Evolutionary conservation across 2,888 invertebrate species (phyloP).

Genomic region (Lucinisca nassula): DNA sequence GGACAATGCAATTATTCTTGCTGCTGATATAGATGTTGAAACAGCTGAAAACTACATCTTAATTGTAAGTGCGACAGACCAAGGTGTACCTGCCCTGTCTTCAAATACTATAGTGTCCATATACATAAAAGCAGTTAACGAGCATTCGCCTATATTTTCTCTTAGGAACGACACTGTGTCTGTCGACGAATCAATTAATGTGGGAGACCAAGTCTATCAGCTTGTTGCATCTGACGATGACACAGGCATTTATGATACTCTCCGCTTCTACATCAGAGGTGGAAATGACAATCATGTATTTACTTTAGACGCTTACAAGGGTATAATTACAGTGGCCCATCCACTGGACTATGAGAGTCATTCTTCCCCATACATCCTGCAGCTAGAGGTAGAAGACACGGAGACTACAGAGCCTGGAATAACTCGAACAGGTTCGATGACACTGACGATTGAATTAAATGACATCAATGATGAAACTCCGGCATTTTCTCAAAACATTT

Average conservation of each 20-base stretch:
- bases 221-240: conserved; percentile 77
- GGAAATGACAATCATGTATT: conserved; percentile 64
- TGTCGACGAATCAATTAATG: conserved; percentile 70
- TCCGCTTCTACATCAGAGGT: conserved; percentile 58
- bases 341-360: conserved; percentile 80
- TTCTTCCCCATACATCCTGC: conserved; percentile 62
- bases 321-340: conserved; percentile 75
- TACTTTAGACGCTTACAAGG: conserved; percentile 69
- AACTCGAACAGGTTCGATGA: conserved; percentile 58
- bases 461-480: conserved; percentile 79
- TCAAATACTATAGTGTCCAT: conserved; percentile 72
- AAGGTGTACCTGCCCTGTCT: conserved; percentile 73
- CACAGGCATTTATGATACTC: conserved; percentile 65
- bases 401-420: conserved; percentile 32
- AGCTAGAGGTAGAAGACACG: conserved; percentile 73
- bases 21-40: conserved; percentile 78
- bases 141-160: conserved; percentile 76
- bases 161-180: conserved; percentile 66
- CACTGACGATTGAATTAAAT: conserved; percentile 66
- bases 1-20: conserved; percentile 66
- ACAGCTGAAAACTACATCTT: conserved; percentile 71
- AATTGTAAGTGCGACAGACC: conserved; percentile 77
- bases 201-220: conserved; percentile 73
- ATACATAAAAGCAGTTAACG: conserved; percentile 77
- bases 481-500: conserved; percentile 64